Percentiles rank a stretch among this genome's conserved stretches.
Conservation (phyloP, 2,888 invertebrate species). For the Callosobruchus maculatus region DNA sequence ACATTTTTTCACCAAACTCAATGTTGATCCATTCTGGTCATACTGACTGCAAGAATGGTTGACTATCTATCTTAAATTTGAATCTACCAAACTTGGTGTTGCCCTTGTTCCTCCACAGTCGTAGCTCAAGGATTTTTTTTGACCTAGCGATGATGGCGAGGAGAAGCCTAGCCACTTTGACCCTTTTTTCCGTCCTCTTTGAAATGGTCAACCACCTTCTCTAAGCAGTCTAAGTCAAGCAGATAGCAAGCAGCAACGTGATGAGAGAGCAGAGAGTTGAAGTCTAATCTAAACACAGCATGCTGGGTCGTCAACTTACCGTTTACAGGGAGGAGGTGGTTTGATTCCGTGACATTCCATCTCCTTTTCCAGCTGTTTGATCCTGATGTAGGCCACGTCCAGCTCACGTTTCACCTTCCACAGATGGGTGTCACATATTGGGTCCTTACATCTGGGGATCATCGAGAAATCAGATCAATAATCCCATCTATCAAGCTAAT, state of each 20-base stretch:
- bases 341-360: conserved; percentile 80
- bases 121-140: too few species aligned
- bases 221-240: background rate
- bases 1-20: too few species aligned
- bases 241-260: background rate
- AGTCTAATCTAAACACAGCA: background rate
- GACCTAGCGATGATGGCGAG: too few species aligned
- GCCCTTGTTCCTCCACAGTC: too few species aligned
- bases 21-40: too few species aligned
- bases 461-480: too few species aligned
- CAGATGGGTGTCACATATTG: conserved; percentile 75
- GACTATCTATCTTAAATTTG: too few species aligned
- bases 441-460: conserved; percentile 57
- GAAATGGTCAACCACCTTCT: background rate
- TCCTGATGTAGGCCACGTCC: conserved; percentile 79
- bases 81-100: too few species aligned
- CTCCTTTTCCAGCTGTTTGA: conserved; percentile 81
- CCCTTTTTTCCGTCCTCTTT: too few species aligned
- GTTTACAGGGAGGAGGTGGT: conserved; percentile 70
- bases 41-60: too few species aligned
- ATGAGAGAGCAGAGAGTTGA: background rate
- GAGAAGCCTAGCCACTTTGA: too few species aligned
- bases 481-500: too few species aligned
- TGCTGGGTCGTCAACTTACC: conserved; percentile 47
- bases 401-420: conserved; percentile 91